phyloP scores from a whole-genome alignment of 2,797 vertebrate genomes.

The Enteromius viviparus region DNA sequence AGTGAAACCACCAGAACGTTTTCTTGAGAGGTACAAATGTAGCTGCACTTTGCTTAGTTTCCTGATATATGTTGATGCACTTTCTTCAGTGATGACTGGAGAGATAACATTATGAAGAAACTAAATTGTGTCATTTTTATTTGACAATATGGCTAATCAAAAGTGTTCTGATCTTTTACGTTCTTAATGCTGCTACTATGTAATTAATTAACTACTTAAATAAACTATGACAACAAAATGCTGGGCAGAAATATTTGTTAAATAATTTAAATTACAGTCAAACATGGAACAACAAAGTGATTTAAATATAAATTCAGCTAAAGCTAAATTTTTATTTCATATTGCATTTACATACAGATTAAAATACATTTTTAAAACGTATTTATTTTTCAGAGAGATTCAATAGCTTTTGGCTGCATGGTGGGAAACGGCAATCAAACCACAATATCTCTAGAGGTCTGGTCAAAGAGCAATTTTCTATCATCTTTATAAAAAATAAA shows the following conservation, averaged over 20 bases:
- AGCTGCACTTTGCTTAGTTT: conserved; percentile 31
- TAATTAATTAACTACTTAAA: conserved; percentile 44
- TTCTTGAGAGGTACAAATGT: conserved; percentile 19
- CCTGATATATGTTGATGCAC: conserved; percentile 3
- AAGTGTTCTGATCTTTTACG: conserved; percentile 30
- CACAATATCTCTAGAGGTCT: conserved; percentile 13
- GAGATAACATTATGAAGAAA: conserved; percentile 2
- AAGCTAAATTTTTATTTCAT: not conserved
- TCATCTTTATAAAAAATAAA: not conserved
- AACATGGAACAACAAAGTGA: conserved; percentile 5
- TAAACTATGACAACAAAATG: conserved; percentile 14
- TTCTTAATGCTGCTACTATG: conserved; percentile 33
- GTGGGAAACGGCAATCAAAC: conserved; percentile 1
- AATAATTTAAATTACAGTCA: not conserved
- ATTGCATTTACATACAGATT: not conserved
- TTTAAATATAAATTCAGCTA: conserved; percentile 33
- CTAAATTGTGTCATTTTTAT: not conserved
- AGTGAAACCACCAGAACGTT: conserved; percentile 38
- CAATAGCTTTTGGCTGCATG: no score
- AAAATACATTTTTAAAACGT: not conserved
- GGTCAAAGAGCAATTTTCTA: conserved; percentile 6
- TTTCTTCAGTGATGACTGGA: conserved; percentile 2
- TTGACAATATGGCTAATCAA: conserved; percentile 12
- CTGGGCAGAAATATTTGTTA: conserved; percentile 7
- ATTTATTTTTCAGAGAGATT: not conserved